A percentile compares a stretch with the other conserved stretches of the same genome.
Evolutionary conservation across 2,113 vertebrate species (phyloP).

Genomic region (Callipepla californica): DNA sequence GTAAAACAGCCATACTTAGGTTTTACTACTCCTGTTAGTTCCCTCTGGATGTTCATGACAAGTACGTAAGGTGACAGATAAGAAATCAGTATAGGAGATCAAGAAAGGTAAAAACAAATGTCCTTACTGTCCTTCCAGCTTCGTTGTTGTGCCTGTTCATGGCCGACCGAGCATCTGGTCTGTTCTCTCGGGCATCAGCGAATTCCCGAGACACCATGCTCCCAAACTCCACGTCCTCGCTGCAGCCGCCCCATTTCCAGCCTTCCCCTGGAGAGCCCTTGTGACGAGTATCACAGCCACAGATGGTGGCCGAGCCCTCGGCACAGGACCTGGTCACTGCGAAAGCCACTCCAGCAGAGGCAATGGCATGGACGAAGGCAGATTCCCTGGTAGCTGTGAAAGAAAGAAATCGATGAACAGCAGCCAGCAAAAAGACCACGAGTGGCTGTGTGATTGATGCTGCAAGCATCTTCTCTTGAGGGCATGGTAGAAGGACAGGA

Average conservation of each 20-base stretch:
- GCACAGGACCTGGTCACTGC: constrained; percentile 94
- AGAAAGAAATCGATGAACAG: background rate
- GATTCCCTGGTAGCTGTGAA: constrained; percentile 93
- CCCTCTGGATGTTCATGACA: background rate
- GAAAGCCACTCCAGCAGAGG: constrained; percentile 93
- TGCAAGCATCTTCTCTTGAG: background rate
- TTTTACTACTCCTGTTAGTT: background rate
- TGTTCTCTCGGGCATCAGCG: constrained; percentile 93
- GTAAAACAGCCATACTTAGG: background rate
- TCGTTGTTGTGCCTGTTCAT: constrained; percentile 99
- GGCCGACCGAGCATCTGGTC: constrained; percentile 94
- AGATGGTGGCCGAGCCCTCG: constrained; percentile 92
- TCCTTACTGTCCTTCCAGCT: constrained; percentile 91
- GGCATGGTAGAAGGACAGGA: background rate
- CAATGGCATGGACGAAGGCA: constrained; percentile 95
- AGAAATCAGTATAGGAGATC: rapidly evolving
- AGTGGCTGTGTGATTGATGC: background rate
- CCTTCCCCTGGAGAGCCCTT: constrained; percentile 92
- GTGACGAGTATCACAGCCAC: constrained; percentile 92
- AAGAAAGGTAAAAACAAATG: background rate
- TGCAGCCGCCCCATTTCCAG: constrained; percentile 99
- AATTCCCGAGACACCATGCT: constrained; percentile 98
- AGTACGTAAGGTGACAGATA: rapidly evolving
- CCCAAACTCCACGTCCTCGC: constrained; percentile 95
- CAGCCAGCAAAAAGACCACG: rapidly evolving